Base-by-base conservation (phyloP, 2,797 vertebrate species). In the Cynodonichthys magdalenae region DNA sequence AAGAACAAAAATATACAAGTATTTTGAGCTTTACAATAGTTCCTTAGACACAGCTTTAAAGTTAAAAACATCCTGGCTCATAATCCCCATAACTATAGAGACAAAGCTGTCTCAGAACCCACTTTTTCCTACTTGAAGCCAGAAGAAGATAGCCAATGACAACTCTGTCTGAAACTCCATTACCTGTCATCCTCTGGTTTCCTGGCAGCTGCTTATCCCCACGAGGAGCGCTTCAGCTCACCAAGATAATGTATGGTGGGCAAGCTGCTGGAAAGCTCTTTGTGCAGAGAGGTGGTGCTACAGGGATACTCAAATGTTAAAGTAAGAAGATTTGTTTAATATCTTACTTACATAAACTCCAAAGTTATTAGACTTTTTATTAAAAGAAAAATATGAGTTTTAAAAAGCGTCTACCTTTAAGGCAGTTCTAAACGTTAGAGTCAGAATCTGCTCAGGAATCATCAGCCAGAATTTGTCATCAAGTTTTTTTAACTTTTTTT, bases 121-220 rank as follows among this genome's bases (percentile, higher is more conserved):
- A 49, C 24, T 36, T 62, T 28, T 34, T 3, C 9, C 50, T 56
- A 4, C 53, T 51, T 56, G 42, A 20, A 61, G 53, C 58, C 52
- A 63, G n/a, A 66, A 19, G 71, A 53, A 46, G 19, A 42, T 29
- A 48, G 27, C 49, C 78, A 66, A 66, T 53, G 59, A 70, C 64
- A 52, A 49, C 12, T 60, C 52, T 55, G 66, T 53, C 59, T 72
- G 46, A 67, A 69, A 73, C 54, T 44, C 63, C 39, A 71, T 64
- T 65, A 69, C 46, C 44, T 53, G 53, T 72, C 61, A 59, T 63
- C 36, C 53, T 64, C 47, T 53, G 12, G 48, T 63, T 69, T 73
- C 28, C 72, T 47, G 57, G 67, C 56, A 55, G 62, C 59, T 68
- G 36, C 49, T 76, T 59, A 48, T 69, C 54, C 41, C 53, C 48